Percentiles rank a stretch among this genome's conserved stretches.
Conservation (phyloP, 2,113 vertebrate species). For the Myodes glareolus region DNA sequence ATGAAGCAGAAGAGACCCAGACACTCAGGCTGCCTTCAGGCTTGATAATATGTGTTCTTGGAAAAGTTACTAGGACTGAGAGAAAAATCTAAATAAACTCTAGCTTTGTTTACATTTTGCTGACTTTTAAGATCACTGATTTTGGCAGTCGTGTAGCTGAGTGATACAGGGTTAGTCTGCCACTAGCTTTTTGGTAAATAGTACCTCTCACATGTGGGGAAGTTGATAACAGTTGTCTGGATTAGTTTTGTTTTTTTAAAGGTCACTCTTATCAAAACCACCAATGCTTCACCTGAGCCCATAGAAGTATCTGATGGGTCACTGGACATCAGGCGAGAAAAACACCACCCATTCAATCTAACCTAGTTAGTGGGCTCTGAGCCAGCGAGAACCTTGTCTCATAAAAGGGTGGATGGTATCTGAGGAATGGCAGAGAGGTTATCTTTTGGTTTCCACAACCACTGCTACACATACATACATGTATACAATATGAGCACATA, state of each 20-base stretch:
- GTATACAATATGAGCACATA: background rate
- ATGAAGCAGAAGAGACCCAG: background rate
- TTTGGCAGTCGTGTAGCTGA: background rate
- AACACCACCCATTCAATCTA: background rate
- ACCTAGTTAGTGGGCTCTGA: background rate
- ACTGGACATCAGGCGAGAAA: background rate
- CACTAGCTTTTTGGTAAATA: background rate
- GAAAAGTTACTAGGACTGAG: background rate
- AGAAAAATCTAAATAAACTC: background rate
- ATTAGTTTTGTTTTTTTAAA: background rate
- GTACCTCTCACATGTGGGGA: background rate
- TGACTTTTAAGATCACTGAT: background rate
- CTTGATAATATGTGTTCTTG: background rate
- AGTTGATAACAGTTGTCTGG: background rate
- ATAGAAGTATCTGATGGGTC: background rate
- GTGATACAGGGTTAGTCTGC: background rate
- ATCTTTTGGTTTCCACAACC: background rate
- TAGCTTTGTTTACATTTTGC: background rate
- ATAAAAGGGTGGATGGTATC: background rate
- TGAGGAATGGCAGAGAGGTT: background rate
- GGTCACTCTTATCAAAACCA: background rate
- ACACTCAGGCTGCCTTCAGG: background rate
- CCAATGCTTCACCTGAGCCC: background rate
- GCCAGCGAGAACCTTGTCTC: background rate
- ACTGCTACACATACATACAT: background rate